Conservation (phyloP, 2,797 vertebrate genomes). For the Epinephelus malabaricus region DNA sequence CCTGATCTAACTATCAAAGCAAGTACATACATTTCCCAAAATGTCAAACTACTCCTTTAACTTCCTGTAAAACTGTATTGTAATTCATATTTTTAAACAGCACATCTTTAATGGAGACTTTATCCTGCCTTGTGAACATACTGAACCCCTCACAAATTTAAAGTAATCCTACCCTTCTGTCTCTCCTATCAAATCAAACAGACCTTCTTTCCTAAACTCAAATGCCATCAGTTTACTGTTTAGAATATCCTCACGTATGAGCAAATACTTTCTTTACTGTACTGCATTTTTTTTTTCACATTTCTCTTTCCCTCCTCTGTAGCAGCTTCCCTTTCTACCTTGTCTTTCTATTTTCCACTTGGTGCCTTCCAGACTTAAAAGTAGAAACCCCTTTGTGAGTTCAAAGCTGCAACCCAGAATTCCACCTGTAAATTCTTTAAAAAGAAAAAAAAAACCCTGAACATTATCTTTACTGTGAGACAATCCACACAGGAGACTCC, state of each 20-base stretch:
- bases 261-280: not conserved
- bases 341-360: not conserved
- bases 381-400: not conserved
- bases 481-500: not conserved
- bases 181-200: not conserved
- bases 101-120: no score
- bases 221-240: not conserved
- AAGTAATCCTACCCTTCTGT: no score
- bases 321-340: not conserved
- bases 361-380: not conserved
- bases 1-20: no score
- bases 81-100: no score
- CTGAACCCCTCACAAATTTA: not conserved
- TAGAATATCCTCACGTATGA: not conserved
- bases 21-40: no score
- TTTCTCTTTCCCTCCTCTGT: not conserved
- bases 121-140: not conserved
- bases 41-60: no score
- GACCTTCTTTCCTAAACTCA: not conserved
- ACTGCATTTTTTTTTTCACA: slow-evolving; percentile 4
- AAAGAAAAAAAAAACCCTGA: no score
- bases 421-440: not conserved
- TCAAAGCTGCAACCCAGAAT: slow-evolving; percentile 1
- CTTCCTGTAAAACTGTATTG: no score
- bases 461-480: not conserved